These are phyloP conservation scores for Myiozetetes cayanensis DNA, from an alignment of 2,113 vertebrate species.

Conservation along the genomic window DNA sequence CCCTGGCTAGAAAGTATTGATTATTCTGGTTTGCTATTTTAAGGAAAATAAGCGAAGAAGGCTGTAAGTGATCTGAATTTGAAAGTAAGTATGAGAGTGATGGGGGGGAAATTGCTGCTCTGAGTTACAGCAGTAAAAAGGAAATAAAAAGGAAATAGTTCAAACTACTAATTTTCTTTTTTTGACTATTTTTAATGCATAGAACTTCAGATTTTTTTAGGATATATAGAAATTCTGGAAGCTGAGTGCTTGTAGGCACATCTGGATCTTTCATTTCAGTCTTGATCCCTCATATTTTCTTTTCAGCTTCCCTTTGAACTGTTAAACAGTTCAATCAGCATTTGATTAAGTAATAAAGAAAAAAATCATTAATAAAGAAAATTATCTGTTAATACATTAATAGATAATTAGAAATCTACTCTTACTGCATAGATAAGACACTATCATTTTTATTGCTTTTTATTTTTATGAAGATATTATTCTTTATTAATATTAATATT, in stretches of 20 bases:
- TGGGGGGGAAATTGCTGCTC: not conserved
- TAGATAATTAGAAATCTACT: not conserved
- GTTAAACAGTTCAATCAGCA: no score
- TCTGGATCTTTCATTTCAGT: not conserved
- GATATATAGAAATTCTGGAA: not conserved
- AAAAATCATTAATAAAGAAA: not conserved
- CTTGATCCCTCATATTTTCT: accelerated
- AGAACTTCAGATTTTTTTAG: not conserved
- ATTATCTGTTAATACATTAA: not conserved
- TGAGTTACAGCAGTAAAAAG: not conserved
- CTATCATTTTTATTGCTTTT: not conserved
- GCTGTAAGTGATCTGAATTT: not conserved
- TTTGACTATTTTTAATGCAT: not conserved
- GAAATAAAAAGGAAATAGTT: not conserved
- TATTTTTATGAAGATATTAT: not conserved
- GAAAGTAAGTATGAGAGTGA: not conserved
- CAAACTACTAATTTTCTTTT: not conserved
- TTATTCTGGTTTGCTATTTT: not conserved
- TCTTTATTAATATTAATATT: not conserved
- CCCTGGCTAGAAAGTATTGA: not conserved
- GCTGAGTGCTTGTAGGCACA: no score
- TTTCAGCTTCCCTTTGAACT: not conserved
- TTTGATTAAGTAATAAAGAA: not conserved
- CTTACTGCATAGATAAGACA: not conserved
- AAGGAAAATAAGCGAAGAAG: not conserved